Evolutionary conservation across 2,113 vertebrate genomes (phyloP).

Genomic region (Centropus unirufus): DNA sequence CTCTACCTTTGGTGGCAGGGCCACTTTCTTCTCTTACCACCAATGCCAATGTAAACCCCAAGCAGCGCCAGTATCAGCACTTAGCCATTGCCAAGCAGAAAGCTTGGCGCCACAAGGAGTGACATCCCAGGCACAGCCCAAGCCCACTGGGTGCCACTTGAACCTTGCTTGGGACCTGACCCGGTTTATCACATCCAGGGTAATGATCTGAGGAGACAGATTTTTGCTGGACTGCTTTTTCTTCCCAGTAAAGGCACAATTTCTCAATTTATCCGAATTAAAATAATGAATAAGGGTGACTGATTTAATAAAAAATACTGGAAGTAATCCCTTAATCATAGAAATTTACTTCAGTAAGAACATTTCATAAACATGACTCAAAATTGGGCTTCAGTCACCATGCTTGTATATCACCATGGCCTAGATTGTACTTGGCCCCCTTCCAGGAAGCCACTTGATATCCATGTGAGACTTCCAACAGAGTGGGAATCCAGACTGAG

Average conservation of each 20-base stretch:
- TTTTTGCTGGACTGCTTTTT: background rate
- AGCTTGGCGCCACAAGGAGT: background rate
- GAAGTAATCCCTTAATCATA: background rate
- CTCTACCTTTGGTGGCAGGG: background rate
- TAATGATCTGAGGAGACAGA: background rate
- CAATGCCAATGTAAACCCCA: fast-evolving
- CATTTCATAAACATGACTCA: background rate
- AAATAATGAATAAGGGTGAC: background rate
- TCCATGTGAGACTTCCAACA: slow-evolving; percentile 7
- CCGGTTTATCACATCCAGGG: background rate
- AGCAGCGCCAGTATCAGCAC: background rate
- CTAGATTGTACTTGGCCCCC: background rate
- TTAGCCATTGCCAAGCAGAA: background rate
- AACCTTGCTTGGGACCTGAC: background rate
- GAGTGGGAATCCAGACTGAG: background rate
- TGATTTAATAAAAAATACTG: background rate
- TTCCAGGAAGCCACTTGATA: slow-evolving; percentile 20
- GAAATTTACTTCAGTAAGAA: background rate
- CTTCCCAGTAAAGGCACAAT: fast-evolving
- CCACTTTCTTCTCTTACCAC: background rate
- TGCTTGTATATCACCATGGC: background rate
- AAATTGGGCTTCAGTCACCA: background rate
- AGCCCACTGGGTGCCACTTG: fast-evolving
- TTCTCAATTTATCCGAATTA: background rate
- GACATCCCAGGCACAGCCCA: background rate